Percentiles rank a stretch among this genome's conserved stretches.
phyloP scores from a whole-genome alignment of 92 coral and sea anemone species.

The Paramuricea clavata region DNA sequence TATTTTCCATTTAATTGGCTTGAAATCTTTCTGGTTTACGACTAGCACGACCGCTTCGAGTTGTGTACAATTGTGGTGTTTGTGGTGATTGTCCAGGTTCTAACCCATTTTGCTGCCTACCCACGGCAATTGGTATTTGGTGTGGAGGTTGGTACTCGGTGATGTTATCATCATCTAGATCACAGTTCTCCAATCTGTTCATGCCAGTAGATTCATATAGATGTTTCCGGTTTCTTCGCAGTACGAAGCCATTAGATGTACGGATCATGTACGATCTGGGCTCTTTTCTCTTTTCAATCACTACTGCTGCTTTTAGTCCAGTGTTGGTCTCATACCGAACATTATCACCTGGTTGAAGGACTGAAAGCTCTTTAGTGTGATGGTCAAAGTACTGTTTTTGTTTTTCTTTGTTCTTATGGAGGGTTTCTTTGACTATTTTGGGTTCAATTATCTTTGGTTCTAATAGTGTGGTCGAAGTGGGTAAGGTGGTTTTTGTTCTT shows the following conservation, averaged over 20 bases:
- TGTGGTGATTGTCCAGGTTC: too few species aligned
- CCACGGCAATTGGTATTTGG: too few species aligned
- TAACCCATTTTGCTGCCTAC: too few species aligned
- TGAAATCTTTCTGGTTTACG: too few species aligned
- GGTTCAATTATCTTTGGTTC: background rate
- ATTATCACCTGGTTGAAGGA: background rate
- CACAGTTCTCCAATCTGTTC: background rate
- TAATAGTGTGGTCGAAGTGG: conserved; percentile 3
- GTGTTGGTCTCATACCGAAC: background rate
- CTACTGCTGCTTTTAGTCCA: conserved; percentile 6
- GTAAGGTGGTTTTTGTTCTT: conserved; percentile 41
- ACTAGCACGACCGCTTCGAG: too few species aligned
- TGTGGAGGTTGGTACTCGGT: too few species aligned
- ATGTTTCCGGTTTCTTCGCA: conserved; percentile 10
- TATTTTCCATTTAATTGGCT: too few species aligned
- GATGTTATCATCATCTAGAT: background rate
- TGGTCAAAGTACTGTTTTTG: background rate
- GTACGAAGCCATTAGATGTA: background rate
- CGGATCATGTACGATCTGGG: conserved; percentile 22
- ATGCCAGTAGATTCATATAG: background rate
- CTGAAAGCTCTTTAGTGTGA: conserved; percentile 6
- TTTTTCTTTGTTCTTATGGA: background rate
- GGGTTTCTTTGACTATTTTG: background rate
- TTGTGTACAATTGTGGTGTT: too few species aligned
- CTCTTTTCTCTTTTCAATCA: background rate